Base-by-base conservation (phyloP, 2,797 vertebrate genomes). In the Crotalus adamanteus region DNA sequence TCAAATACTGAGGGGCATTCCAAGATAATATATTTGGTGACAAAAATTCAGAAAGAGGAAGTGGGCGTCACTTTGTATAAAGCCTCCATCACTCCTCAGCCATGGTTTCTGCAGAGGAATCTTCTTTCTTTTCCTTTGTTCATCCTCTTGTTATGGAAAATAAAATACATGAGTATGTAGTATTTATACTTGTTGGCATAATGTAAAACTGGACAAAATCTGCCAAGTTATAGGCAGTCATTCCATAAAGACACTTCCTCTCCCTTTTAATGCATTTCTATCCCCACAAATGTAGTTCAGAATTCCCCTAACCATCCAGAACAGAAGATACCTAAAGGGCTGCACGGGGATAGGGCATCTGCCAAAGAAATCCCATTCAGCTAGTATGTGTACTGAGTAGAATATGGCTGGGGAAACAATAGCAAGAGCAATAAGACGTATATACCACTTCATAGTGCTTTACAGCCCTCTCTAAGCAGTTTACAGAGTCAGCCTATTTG, bases 111-210 rank as follows among this genome's bases (percentile, higher is more conserved):
- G 78, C 31, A 60, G 11, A 88, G 51, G 92, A 59, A 86, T 89
- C 90, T 88, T 88, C 16, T 91, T 93, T 60, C 51, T 90, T 88
- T 92, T 16, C 61, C 60, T 57, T 93, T 92, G 63, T 88, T 94
- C 16, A 42, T 91, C 26, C n/a, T 87, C 8, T 86, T 42, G 87
- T 78, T 18, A 87, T 53, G 42, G 31, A 92, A 89, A 25, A 86
- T 53, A 85, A 91, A 93, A 56, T 4, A 42, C 86, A 2, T 47
- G 63, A 88, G 13, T 87, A n/a, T 22, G 56, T 26, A 26, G 28
- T 69, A 85, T 86, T 16, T 0, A 89, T 63, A 63, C 22, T 26
- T 42, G 13, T 47, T 61, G 57, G 59, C 14, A 13, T 42, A 88
- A n/a, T 6, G n/a, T n/a, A 57, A 87, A 37, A 61, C 13, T 61